phyloP scores from a whole-genome alignment of 2,888 invertebrate species.

The Mechanitis mazaeus region DNA sequence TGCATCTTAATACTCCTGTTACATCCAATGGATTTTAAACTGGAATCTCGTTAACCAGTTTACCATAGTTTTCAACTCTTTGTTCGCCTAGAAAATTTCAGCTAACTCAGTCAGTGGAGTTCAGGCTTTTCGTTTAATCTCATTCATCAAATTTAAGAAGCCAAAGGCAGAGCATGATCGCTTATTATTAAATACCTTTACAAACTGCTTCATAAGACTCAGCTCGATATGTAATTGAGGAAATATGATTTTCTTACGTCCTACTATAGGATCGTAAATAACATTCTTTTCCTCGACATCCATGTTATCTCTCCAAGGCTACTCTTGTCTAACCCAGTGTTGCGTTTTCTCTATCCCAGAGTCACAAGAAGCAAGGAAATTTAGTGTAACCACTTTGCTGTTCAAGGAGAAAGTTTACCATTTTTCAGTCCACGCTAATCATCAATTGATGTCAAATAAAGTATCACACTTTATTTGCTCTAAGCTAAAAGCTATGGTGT shows the following conservation, averaged over 20 bases:
- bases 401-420: constrained; percentile 15
- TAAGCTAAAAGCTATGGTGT: too few species aligned
- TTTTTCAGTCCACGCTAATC: constrained; percentile 23
- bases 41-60: background rate
- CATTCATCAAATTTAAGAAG: constrained; percentile 11
- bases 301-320: background rate
- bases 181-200: constrained; percentile 22
- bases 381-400: constrained; percentile 9
- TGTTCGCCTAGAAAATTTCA: background rate
- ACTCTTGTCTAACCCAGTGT: constrained; percentile 12
- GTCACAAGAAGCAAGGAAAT: constrained; percentile 22
- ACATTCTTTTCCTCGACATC: constrained; percentile 20
- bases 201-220: constrained; percentile 24
- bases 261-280: constrained; percentile 18
- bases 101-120: background rate
- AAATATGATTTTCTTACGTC: constrained; percentile 18
- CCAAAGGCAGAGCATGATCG: constrained; percentile 16
- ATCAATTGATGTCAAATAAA: background rate
- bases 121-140: background rate
- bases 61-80: background rate
- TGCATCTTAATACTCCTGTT: background rate
- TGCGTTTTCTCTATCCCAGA: constrained; percentile 24
- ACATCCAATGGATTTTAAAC: background rate
- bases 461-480: too few species aligned
- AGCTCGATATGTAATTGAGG: constrained; percentile 26